Base-by-base conservation (phyloP, 1,140 invertebrate species). In the Neodiprion fabricii region DNA sequence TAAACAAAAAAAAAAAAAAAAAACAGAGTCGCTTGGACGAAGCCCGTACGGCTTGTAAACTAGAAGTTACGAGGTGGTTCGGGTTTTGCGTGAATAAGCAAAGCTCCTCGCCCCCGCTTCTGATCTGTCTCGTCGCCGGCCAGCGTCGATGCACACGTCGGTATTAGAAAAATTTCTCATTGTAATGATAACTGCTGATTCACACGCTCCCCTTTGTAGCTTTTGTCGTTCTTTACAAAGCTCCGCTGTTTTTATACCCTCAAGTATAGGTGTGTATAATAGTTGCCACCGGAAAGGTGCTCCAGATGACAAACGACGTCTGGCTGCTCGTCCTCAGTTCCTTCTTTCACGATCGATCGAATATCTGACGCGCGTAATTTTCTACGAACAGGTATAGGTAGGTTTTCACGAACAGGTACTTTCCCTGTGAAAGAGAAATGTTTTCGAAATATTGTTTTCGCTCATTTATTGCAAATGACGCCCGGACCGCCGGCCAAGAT, bases 171-270 rank as follows among this genome's bases (percentile, higher is more conserved):
- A 83, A 78, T 85, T 85, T 85, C 85, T 84, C 85, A 86, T 86
- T 85, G 85, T 86, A 79, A 80, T 83, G 81, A 85, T 87, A 85
- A 85, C 80, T 85, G 85, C 85, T 86, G 85, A 86, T 86, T 87
- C 85, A 87, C 85, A 87, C 84, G 81, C 85, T 78, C 74, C 79
- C 79, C 81, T 83, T 86, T 86, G 83, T 86, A 40, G 78, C 80
- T 81, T 85, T 86, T 86, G 83, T 86, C 77, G 74, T 69, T 73
- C 65, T 73, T 83, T 80, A 86, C 85, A 86, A 86, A 85, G 78
- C 79, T 61, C 76, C 79, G 76, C 79, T 81, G 77, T 76, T 78
- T 72, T 75, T 71, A 71, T 75, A 10, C 12, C 11, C 17, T 10
- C 11, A 12, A 23, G 11, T 14, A 40, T 40, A 17, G 67, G 21